Base-by-base conservation (phyloP, 2,113 vertebrate species). In the Cardinalis cardinalis region DNA sequence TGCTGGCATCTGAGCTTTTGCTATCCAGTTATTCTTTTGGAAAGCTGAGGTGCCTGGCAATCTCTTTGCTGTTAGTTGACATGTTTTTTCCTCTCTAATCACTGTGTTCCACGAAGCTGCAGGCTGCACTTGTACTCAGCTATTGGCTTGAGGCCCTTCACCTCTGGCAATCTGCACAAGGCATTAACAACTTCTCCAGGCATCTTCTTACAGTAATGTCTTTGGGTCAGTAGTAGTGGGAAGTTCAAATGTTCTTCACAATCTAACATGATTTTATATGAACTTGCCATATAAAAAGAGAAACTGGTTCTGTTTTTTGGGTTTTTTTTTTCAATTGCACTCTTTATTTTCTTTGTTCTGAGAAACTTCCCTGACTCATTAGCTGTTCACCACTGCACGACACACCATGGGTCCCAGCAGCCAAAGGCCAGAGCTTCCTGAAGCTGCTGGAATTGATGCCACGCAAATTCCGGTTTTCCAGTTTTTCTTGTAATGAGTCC, bases 311-410 rank as follows among this genome's bases (percentile, higher is more conserved):
- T 68, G 29, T 14, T 31, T 11, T 74, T 74, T n/a, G 24, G 6
- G 13, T 23, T 74, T 59, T 77, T 87, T 71, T 69, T 79, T 59
- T 36, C 38, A 70, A 2, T 93, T 68, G 7, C 26, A 3, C 11
- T 72, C 44, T 48, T 91, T 86, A 28, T 84, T 92, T 88, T 84
- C 40, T 87, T 81, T 74, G 26, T 74, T 70, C 70, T 77, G 69
- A 88, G 28, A 64, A 77, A 31, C 38, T 82, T 87, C 32, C 69
- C 52, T 4, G 1, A 9, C 23, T 86, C 70, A 21, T 31, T 72
- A 65, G 53, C 46, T 78, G 58, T 36, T 59, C 65, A 65, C 40
- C 2, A 2, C 44, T 46, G 73, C 3, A 3, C 0, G 0, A 44
- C 49, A 12, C 0, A 19, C 49, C 1, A 1, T 56, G 41, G 29